Conservation (phyloP, 2,113 vertebrate species). For the Forbesichthys agassizii region DNA sequence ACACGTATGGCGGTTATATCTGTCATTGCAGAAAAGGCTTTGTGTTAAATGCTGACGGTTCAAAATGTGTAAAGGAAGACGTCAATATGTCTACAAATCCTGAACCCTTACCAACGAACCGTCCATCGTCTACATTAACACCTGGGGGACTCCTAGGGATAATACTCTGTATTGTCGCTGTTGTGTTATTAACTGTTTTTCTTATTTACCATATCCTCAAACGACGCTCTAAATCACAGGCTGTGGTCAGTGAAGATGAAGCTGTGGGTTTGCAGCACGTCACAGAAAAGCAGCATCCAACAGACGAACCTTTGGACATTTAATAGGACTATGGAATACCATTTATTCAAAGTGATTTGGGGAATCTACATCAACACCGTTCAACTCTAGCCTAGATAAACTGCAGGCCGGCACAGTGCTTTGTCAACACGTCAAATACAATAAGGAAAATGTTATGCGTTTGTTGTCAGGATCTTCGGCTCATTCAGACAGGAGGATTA, state of each 20-base stretch:
- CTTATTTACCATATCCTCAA: slow-evolving; percentile 34
- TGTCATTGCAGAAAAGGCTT: slow-evolving; percentile 61
- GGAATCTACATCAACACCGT: too few relatives aligned
- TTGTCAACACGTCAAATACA: slow-evolving; percentile 1
- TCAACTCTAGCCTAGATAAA: too few relatives aligned
- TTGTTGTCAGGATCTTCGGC: not conserved
- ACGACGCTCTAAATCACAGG: slow-evolving; percentile 32
- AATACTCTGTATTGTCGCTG: slow-evolving; percentile 51
- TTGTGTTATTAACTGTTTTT: slow-evolving; percentile 54
- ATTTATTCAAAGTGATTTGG: too few relatives aligned
- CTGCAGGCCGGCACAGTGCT: not conserved
- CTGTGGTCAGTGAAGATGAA: slow-evolving; percentile 22
- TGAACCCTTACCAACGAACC: slow-evolving; percentile 10
- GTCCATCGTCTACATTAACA: slow-evolving; percentile 24
- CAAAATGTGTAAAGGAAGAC: slow-evolving; percentile 24
- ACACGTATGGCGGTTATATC: slow-evolving; percentile 59
- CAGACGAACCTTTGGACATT: too few relatives aligned
- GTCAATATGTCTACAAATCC: not conserved
- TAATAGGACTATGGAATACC: too few relatives aligned
- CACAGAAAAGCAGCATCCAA: slow-evolving; percentile 11
- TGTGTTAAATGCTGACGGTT: slow-evolving; percentile 1
- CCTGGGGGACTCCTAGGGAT: slow-evolving; percentile 59
- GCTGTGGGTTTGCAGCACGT: slow-evolving; percentile 44
- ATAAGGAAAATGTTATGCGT: not conserved
- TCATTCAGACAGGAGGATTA: not conserved